Evolutionary conservation across 53 echinoderm and acorn worm species (phyloP), one percentile per base, ranked within the genome.

Genomic region (Astropecten irregularis): DNA sequence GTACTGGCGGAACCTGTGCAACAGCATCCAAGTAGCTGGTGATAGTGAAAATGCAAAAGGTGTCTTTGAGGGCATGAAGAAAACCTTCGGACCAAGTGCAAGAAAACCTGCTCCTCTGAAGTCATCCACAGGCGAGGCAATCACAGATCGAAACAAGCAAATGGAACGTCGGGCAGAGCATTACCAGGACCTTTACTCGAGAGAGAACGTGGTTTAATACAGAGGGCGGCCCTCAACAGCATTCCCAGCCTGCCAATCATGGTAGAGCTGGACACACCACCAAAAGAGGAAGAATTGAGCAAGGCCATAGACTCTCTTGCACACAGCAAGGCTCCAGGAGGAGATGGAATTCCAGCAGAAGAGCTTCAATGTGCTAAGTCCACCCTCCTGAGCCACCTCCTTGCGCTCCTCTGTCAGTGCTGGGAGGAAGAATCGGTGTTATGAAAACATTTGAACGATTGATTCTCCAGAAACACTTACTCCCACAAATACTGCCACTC

Each of bases 81-180:
- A 81, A 32, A 81, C 57, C 21, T 53, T 81, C 25, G 47, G 87
- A 1, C 87, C 77, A 16, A 40, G 46, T 14, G 26, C 3, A 18
- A 81, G 27, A 0, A 87, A 81, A 27, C 35, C 20, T 32, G 57
- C 54, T 14, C 81, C 28, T 31, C 22, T 86, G 14, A 64, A 86
- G 79, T 52, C 77, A 39, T 7, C 48, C 3, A 35, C 53, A 13
- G 86, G 86, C 5, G 50, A 35, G 8, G 32, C 53, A 49, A 86
- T 86, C 47, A 27, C 54, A 3, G 86, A 67, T n/a, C 40, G 29
- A 4, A 29, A 37, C 22, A 28, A 50, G 30, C 86, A 86, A 55
- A 79, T 77, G 54, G 77, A 86, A 9, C 49, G 77, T 42, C 55
- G 65, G 77, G 77, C 61, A 15, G 86, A 77, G 31, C 66, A 86